Base-by-base conservation (phyloP, 2,113 vertebrate genomes). In the Talpa occidentalis region DNA sequence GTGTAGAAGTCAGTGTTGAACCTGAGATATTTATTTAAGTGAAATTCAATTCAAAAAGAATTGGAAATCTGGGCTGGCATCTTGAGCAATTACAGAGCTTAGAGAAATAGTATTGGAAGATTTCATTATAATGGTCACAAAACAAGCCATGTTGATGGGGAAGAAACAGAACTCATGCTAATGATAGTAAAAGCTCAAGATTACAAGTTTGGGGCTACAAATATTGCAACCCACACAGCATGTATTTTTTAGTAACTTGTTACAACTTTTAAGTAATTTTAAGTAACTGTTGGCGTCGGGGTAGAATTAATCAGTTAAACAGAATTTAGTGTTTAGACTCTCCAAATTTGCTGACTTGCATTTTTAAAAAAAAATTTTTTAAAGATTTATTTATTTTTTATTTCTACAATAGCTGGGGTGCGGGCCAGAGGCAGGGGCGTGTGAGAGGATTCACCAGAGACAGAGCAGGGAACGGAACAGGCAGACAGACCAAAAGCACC, bases 241-340 rank as follows among this genome's bases (percentile, higher is more conserved):
- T 87, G 17, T 30, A 67, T 83, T 76, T 96, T 88, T 94, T 19
- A 85, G 40, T 26, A 92, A 69, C 67, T 90, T 59, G 37, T 69
- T 94, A 74, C 42, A 92, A 90, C 73, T 93, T 96, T 85, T 86
- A 73, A 92, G 60, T 94, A 90, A 78, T 90, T 94, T 94, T 94
- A 94, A 93, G 60, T 94, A 92, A 83, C 73, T 83, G 40, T 90
- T 96, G 88, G 78, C 92, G 79, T 54, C 60, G 44, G 32, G 35
- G 35, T 90, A 77, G 88, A 92, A 90, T 96, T 95, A 92, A 93
- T 93, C 81, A 96, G 85, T 95, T 92, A 94, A 90, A 66, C 15
- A 30, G 73, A 81, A 82, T 96, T 95, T 94, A 88, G 56, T 52
- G 82, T 85, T 96, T 88, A 87, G 93, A 69, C 54, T 64, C 15